These are phyloP conservation scores for Thecocarcelia acutangulata DNA, from an alignment of 2,888 invertebrate species.

Conservation along the genomic window DNA sequence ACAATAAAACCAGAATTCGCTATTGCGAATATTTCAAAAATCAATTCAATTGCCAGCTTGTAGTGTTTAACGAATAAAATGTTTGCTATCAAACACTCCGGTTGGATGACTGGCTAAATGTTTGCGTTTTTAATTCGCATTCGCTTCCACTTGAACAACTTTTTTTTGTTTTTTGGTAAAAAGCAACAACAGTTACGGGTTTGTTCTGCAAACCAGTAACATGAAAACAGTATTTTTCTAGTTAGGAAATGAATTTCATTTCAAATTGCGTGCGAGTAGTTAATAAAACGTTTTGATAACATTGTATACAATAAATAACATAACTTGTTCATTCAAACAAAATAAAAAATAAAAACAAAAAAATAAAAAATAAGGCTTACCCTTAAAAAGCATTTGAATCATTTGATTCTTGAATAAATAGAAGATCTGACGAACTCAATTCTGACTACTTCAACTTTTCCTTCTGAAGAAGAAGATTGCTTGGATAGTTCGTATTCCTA, in stretches of 20 bases:
- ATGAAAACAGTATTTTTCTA: not conserved
- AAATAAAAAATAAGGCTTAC: no score
- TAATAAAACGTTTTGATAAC: no score
- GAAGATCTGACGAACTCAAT: no score
- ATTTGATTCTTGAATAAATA: no score
- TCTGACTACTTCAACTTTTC: no score
- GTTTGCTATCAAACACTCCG: slow-evolving; percentile 32
- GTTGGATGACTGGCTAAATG: slow-evolving; percentile 15
- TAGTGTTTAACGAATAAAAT: slow-evolving; percentile 17
- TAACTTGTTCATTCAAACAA: no score
- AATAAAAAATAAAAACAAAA: no score
- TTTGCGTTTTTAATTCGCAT: slow-evolving; percentile 36
- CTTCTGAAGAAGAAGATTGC: no score
- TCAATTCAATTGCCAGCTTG: not conserved
- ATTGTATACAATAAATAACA: no score
- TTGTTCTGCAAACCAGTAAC: not conserved
- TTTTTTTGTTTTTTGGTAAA: slow-evolving; percentile 2
- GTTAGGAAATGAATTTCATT: not conserved
- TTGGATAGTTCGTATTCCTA: no score
- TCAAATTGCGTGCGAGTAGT: slow-evolving; percentile 14
- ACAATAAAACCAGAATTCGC: not conserved
- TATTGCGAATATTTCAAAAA: not conserved
- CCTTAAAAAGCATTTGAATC: no score
- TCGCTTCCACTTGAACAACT: slow-evolving; percentile 61
- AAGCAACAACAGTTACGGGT: not conserved